Evolutionary conservation across 2,888 invertebrate genomes (phyloP).

Genomic region (Criorhina ranunculi): DNA sequence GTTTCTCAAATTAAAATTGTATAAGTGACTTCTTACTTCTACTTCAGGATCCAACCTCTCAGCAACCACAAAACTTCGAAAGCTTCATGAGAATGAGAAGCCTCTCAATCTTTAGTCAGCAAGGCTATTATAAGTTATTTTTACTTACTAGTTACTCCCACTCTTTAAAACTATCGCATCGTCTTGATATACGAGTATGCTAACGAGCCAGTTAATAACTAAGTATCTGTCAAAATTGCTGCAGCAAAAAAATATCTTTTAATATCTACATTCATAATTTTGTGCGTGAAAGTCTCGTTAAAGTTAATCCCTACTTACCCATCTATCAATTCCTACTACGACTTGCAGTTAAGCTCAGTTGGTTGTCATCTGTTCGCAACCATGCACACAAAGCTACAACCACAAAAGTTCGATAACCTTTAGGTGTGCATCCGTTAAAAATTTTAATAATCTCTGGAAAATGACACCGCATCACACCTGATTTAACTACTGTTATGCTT

Average conservation of each 20-base stretch:
- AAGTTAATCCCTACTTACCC: slow-evolving; percentile 28
- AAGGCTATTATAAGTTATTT: too few relatives aligned
- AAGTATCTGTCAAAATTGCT: slow-evolving; percentile 1
- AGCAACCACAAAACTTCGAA: too few relatives aligned
- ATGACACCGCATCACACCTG: slow-evolving; percentile 73
- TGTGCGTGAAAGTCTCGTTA: slow-evolving; percentile 52
- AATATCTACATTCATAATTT: background rate
- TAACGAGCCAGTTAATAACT: too few relatives aligned
- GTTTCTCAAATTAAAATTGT: too few relatives aligned
- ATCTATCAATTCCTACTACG: slow-evolving; percentile 24
- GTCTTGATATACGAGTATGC: too few relatives aligned
- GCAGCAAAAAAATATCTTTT: background rate
- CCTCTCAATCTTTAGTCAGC: too few relatives aligned
- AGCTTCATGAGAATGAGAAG: too few relatives aligned
- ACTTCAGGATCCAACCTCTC: too few relatives aligned
- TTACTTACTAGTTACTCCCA: too few relatives aligned
- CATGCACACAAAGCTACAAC: slow-evolving; percentile 26
- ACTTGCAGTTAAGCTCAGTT: slow-evolving; percentile 7
- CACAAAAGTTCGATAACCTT: slow-evolving; percentile 67
- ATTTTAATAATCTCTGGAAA: slow-evolving; percentile 63
- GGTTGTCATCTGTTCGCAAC: slow-evolving; percentile 25
- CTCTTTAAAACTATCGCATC: too few relatives aligned
- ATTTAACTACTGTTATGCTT: slow-evolving; percentile 54
- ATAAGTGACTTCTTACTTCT: too few relatives aligned
- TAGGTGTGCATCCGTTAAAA: slow-evolving; percentile 41